Evolutionary conservation across 35 echinoderm and acorn worm species (phyloP), one percentile per base, ranked within the genome.

Genomic region (Holothuria glaberrima): DNA sequence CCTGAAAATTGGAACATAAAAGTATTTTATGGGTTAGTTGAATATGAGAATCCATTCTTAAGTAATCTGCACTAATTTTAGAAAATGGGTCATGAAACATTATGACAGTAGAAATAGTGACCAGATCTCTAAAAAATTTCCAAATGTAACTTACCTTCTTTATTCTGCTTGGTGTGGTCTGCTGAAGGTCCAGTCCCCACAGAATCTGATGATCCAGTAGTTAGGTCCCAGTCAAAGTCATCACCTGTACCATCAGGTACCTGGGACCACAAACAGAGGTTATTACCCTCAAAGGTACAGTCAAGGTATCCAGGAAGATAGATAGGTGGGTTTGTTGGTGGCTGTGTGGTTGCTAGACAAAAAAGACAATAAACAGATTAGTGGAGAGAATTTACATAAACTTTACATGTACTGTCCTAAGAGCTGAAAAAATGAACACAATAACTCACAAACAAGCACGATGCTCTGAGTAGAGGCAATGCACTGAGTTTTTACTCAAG

Each of bases 211-310:
- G 31, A 31, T 22, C 83, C 83, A 19, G 58, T 86, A 22, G 83
- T 22, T 28, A 86, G 26, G 20, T 38, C 35, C 92, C 92, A 94
- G 88, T 94, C 92, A 85, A 94, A 94, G 52, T 94, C 87, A 83
- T 94, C 92, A 20, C 26, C 10, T 9, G 35, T 29, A 27, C 79
- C 79, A 32, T 76, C 41, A 24, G 74, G 52, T 27, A 41, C 88
- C 87, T 94, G 92, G 20, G 54, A 46, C 92, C 92, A 94, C 44
- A 56, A 71, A 63, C 92, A 94, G 16, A 90, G 26, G 46, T 58
- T 63, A 20, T 56, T 71, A 2, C 59, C 86, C 60, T 94, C 92
- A 84, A 94, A 94, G 65, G 65, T 74, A 36, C 92, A 94, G 65
- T 94, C 92, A 48, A 66, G 33, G 59, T 20, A 68, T 7, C 83